Conservation (phyloP, 2,888 invertebrate genomes). For the Microctonus brassicae region DNA sequence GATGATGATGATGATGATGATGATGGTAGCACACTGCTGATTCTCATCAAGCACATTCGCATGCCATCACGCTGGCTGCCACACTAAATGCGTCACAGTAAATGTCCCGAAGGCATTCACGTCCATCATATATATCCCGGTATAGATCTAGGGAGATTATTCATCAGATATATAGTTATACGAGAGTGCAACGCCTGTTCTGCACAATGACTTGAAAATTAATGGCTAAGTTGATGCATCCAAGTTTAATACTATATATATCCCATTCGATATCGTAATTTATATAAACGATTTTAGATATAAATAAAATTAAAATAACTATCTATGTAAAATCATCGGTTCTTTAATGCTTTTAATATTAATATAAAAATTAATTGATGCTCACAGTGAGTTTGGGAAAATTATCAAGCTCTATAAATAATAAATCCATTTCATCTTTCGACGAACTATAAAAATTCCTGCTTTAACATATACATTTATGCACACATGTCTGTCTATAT, state of each 20-base stretch:
- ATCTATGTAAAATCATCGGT: no score
- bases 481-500: slow-evolving; percentile 48
- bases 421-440: no score
- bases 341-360: no score
- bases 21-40: slow-evolving; percentile 50
- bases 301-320: no score
- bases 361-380: no score
- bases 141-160: slow-evolving; percentile 41
- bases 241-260: no score
- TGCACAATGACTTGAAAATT: slow-evolving; percentile 50
- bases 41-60: slow-evolving; percentile 49
- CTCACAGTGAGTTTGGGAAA: no score
- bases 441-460: no score
- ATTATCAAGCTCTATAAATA: no score
- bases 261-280: no score
- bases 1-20: slow-evolving; percentile 48
- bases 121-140: slow-evolving; percentile 43
- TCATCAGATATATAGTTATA: slow-evolving; percentile 49
- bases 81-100: slow-evolving; percentile 46
- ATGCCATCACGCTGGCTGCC: slow-evolving; percentile 42
- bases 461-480: slow-evolving; percentile 50
- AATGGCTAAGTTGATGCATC: no score
- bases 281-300: no score
- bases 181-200: slow-evolving; percentile 35
- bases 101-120: slow-evolving; percentile 52